Conservation (phyloP, 2,888 invertebrate genomes). For the Anticlea derivata region DNA sequence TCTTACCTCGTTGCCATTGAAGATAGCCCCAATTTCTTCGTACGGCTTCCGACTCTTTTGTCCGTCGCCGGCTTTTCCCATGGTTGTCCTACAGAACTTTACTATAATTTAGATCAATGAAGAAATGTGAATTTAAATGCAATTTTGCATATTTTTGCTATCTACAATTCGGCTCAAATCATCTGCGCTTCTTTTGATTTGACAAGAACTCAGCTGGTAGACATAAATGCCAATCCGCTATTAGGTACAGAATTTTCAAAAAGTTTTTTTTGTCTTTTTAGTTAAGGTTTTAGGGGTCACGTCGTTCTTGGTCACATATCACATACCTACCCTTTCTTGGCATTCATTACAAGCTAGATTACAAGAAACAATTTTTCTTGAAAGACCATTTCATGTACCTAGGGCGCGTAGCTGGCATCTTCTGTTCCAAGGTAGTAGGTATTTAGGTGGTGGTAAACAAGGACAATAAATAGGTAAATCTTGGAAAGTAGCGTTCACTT, state of each 20-base stretch:
- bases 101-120: constrained; percentile 8
- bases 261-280: too few species aligned
- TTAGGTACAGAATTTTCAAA: not conserved
- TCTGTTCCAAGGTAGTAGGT: too few species aligned
- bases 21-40: constrained; percentile 86
- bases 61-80: constrained; percentile 16
- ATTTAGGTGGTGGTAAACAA: too few species aligned
- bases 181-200: constrained; percentile 1
- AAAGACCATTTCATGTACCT: too few species aligned
- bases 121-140: constrained; percentile 4
- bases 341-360: too few species aligned
- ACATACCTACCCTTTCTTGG: too few species aligned
- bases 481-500: too few species aligned
- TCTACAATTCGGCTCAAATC: not conserved
- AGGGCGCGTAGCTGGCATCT: too few species aligned
- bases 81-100: not conserved
- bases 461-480: too few species aligned
- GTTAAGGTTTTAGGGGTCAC: too few species aligned
- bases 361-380: too few species aligned
- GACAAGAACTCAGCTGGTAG: not conserved
- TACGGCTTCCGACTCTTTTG: constrained; percentile 61
- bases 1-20: constrained; percentile 84
- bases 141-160: constrained; percentile 15
- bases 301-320: too few species aligned
- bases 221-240: constrained; percentile 4